phyloP scores from a whole-genome alignment of 2,113 vertebrate species.

The cattle (Bos taurus) region DNA sequence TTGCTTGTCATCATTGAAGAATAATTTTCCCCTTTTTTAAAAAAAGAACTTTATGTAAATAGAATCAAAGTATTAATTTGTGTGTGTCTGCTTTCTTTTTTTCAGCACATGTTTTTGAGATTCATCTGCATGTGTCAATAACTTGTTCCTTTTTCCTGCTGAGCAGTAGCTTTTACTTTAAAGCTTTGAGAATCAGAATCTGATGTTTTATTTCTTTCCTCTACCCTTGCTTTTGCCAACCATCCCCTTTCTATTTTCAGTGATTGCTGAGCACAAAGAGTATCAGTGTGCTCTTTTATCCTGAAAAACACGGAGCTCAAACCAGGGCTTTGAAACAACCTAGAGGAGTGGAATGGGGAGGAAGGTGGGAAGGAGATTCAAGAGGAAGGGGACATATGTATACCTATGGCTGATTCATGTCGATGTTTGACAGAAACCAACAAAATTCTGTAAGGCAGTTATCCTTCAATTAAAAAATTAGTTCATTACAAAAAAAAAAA shows the following conservation, averaged over 20 bases:
- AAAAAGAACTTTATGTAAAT: background rate
- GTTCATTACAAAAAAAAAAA: background rate
- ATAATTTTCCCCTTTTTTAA: background rate
- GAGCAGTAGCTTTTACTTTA: background rate
- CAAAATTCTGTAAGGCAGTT: background rate
- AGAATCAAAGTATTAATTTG: background rate
- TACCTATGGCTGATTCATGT: background rate
- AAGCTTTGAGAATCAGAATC: background rate
- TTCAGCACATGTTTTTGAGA: background rate
- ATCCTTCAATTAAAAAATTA: background rate
- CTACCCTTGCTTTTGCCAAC: background rate
- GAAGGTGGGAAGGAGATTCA: background rate
- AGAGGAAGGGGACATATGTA: background rate
- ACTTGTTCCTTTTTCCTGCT: background rate
- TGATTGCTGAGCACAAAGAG: background rate
- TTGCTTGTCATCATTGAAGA: background rate
- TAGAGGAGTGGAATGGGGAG: background rate
- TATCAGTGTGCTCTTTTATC: background rate
- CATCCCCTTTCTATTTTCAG: background rate
- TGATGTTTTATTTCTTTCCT: background rate
- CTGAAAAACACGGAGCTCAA: background rate
- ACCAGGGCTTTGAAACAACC: background rate
- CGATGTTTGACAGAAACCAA: background rate
- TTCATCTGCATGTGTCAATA: no score
- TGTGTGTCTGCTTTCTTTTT: background rate